phyloP scores from a whole-genome alignment of 1,140 invertebrate species.

The Sycobia sp. region DNA sequence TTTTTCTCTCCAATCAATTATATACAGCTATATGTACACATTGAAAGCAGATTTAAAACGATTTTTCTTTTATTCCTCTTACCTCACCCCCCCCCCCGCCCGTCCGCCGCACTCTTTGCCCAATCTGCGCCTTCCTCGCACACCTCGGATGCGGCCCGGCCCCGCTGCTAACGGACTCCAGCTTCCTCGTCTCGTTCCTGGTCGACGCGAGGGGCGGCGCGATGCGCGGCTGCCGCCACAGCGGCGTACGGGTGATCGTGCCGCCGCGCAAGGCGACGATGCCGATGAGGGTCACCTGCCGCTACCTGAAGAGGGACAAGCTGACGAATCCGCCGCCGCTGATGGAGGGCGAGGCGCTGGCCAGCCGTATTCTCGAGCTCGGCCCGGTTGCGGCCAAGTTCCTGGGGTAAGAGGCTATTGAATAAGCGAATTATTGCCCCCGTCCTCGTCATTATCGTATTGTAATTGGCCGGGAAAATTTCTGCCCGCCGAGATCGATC shows the following conservation, averaged over 20 bases:
- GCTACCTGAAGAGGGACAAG: conserved; percentile 82
- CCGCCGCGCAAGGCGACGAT: conserved; percentile 90
- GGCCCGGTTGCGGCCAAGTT: conserved; percentile 95
- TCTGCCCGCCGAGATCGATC: too few species aligned
- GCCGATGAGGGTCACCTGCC: conserved; percentile 92
- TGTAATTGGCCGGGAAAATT: too few species aligned
- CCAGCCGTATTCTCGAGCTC: conserved; percentile 88
- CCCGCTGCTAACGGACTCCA: too few species aligned
- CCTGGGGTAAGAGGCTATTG: conserved; percentile 78
- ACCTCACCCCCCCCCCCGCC: too few species aligned
- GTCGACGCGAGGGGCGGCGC: conserved; percentile 95
- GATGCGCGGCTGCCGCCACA: conserved; percentile 94
- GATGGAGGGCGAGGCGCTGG: conserved; percentile 94
- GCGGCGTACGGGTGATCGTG: conserved; percentile 92
- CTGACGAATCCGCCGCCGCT: conserved; percentile 84
- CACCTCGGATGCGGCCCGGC: too few species aligned
- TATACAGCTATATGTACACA: too few species aligned
- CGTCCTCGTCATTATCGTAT: too few species aligned
- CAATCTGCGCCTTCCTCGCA: too few species aligned
- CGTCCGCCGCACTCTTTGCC: too few species aligned
- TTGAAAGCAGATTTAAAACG: too few species aligned
- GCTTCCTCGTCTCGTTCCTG: conserved; percentile 96
- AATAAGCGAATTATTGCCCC: background rate
- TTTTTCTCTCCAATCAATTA: too few species aligned
- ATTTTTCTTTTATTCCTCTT: too few species aligned